Base-by-base conservation (phyloP, 2,797 vertebrate genomes). In the Enteromius viviparus region DNA sequence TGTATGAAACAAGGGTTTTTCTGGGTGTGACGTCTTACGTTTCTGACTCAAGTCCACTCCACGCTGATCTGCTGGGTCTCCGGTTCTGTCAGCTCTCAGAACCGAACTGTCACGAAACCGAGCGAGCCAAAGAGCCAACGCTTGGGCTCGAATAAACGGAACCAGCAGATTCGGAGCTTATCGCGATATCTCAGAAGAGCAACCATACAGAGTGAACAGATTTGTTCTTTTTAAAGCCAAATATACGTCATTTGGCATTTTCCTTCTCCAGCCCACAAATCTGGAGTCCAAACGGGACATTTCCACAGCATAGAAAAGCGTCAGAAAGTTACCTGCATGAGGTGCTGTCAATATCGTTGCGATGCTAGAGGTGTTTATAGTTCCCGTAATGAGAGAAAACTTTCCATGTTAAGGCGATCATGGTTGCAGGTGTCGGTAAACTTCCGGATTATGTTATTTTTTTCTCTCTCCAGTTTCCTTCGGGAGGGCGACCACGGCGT, bases 371-470 rank as follows among this genome's bases (percentile, higher is more conserved):
- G 55, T 34, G 7, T 55, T 62, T 51, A 62, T 51, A 77, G 10
- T 69, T 53, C 55, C 14, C 21, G 32, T 47, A 64, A 74, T 19
- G 58, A 68, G 49, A 34, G 79, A 82, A 55, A 74, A 68, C 74
- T 76, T 78, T 81, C 82, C 87, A 88, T 88, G 85, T 83, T 89
- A 70, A 49, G 34, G 45, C 66, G 64, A 76, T 51, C 72, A 78
- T 68, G 62, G 76, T 69, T 47, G 77, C 88, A 89, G 88, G 85
- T 89, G 88, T 87, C 32, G 79, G 65, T 87, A 84, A 87, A 89
- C 87, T 88, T 89, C 88, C 86, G 86, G 83, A 84, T 85, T 82
- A 47, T 82, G 69, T 77, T 76, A 60, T 74, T 85, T 82, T 80
- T 79, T 47, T 55, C n/a, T 37, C 3, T 32, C 40, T 26, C 42